Evolutionary conservation across 2,113 vertebrate species (phyloP), one percentile per base, ranked within the genome.

Genomic region (Platysteira castanea): DNA sequence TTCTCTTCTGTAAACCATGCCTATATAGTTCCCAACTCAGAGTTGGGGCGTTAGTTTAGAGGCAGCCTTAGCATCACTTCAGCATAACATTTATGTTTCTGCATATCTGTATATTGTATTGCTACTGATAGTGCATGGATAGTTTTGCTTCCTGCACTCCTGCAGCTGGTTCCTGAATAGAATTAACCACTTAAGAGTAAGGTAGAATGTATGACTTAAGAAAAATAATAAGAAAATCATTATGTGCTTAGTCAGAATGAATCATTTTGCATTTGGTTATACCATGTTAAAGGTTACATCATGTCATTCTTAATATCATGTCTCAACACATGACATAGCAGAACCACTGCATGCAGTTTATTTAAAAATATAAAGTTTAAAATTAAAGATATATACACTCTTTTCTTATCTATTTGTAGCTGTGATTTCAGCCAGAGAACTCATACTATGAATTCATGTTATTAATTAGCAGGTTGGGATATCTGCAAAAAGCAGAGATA

Each of bases 401-500:
- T 83, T 94, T 92, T 82, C 89, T 93, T 96, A 70, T 89, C 89
- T 92, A 50, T 35, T 73, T 76, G 47, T 92, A 20, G 11, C 73
- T 75, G 67, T 13, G 64, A 61, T 61, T 96, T 95, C 89, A 69
- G 73, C 59, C 61, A 37, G 39, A 60, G 80, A 90, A 82, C 59
- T 89, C 59, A 50, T 52, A 54, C 79, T 77, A 87, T 50, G 56
- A 93, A 82, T 91, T 81, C 49, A 67, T 56, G 39, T 79, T 92
- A 92, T 91, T 96, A 96, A 97, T 97, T 96, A 96, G 57, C 68
- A 69, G 16, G 57, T 39, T 87, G 41, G 42, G 80, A 91, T 97
- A 95, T 94, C 96, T 97, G 93, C 16, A 57, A 93, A 95, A 69
- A 92, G 70, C 89, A 97, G 90, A 96, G 95, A 97, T 96, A 93